A percentile compares a stretch with the other conserved stretches of the same genome.
phyloP scores from a whole-genome alignment of 2,888 invertebrate species.

The Xestobium rufovillosum region DNA sequence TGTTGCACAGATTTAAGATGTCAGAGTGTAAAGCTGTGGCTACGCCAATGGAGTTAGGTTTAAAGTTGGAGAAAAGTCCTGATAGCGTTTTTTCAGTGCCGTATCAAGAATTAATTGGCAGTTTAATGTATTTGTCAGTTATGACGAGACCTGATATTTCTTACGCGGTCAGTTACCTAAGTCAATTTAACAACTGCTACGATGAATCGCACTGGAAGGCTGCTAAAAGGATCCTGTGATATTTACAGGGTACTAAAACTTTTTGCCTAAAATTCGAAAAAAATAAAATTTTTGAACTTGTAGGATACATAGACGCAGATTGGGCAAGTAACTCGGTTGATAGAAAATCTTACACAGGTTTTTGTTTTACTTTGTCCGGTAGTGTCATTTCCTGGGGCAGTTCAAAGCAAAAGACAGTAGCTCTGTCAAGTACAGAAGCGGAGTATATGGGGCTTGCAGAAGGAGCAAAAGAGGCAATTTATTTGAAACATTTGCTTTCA shows the following conservation, averaged over 20 bases:
- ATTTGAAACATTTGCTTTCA: conserved; percentile 1
- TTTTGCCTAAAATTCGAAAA: conserved; percentile 12
- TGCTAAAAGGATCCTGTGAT: conserved; percentile 19
- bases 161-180: conserved; percentile 23
- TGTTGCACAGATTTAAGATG: conserved; percentile 24
- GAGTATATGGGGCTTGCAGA: no score
- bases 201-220: conserved; percentile 15
- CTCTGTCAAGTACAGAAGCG: no score
- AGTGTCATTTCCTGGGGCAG: conserved; percentile 16
- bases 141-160: conserved; percentile 26
- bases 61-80: conserved; percentile 6
- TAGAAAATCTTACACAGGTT: conserved; percentile 19
- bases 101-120: conserved; percentile 23
- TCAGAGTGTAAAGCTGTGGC: conserved; percentile 15
- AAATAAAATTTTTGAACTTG: conserved; percentile 12
- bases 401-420: conserved; percentile 15
- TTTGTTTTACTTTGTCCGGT: conserved; percentile 14
- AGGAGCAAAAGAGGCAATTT: no score
- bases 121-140: conserved; percentile 24
- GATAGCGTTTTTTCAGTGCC: conserved; percentile 15
- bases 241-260: conserved; percentile 18
- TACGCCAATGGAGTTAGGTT: conserved; percentile 23
- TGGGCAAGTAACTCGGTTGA: conserved; percentile 17
- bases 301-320: conserved; percentile 18
- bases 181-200: conserved; percentile 23